phyloP scores from a whole-genome alignment of 2,797 vertebrate genomes.

The Alauda arvensis region DNA sequence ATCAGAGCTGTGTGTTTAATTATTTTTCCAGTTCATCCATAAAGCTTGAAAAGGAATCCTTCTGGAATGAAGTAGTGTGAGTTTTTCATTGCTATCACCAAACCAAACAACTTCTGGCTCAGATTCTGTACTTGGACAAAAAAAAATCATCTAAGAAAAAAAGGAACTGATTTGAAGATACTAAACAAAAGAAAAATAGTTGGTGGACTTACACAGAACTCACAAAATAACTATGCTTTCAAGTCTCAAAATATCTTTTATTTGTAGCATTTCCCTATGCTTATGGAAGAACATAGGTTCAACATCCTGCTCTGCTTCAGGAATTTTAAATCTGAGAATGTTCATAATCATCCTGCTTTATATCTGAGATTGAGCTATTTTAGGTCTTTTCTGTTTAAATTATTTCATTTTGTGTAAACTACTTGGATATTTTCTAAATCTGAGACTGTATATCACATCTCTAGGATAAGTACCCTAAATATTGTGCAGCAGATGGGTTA shows the following conservation, averaged over 20 bases:
- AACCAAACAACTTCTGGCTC: background rate
- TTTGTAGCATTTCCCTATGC: background rate
- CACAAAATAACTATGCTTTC: background rate
- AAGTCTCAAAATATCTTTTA: background rate
- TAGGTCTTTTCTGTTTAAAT: background rate
- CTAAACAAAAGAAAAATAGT: background rate
- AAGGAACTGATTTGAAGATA: background rate
- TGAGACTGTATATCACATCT: background rate
- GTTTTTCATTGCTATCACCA: background rate
- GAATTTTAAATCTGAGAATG: background rate
- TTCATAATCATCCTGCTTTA: background rate
- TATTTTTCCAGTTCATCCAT: slow-evolving; percentile 12
- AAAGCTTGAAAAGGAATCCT: slow-evolving; percentile 11
- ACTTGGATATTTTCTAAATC: background rate
- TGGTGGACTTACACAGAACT: background rate
- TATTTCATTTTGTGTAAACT: background rate
- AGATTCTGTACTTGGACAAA: background rate
- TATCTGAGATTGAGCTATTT: background rate
- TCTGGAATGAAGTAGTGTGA: background rate
- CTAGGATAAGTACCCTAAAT: background rate
- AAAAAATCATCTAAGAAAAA: background rate
- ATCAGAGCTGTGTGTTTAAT: slow-evolving; percentile 15
- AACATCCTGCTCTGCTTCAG: background rate
- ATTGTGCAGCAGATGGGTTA: background rate
- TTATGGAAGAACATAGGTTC: background rate